Conservation (phyloP, 2,888 invertebrate genomes). For the Ochropleura plecta region DNA sequence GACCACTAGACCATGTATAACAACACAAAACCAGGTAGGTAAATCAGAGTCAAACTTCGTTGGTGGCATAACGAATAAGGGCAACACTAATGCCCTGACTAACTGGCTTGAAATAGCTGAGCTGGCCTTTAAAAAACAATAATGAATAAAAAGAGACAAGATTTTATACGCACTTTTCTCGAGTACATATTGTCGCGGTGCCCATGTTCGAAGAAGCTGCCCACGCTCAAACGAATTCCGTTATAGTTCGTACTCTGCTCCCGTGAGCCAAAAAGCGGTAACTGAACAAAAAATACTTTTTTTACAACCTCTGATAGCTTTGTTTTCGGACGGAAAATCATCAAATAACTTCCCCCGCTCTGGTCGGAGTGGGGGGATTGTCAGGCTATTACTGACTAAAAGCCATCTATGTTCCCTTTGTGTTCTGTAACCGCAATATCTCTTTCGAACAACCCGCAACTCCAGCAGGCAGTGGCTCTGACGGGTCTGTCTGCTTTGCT, state of each 20-base stretch:
- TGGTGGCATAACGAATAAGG: conserved; percentile 33
- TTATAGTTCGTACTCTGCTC: conserved; percentile 48
- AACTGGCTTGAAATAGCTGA: conserved; percentile 34
- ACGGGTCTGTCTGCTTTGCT: too few species aligned
- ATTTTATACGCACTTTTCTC: conserved; percentile 35
- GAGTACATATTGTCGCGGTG: conserved; percentile 42
- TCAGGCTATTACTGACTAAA: too few species aligned
- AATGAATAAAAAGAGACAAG: conserved; percentile 16
- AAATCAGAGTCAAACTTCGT: conserved; percentile 18
- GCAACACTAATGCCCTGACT: conserved; percentile 32
- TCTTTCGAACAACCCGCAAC: too few species aligned
- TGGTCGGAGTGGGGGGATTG: too few species aligned
- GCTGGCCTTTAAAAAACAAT: conserved; percentile 39
- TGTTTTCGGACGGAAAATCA: too few species aligned
- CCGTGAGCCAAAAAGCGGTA: not conserved
- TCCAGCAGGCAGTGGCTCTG: too few species aligned
- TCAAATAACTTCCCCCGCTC: too few species aligned
- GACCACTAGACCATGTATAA: too few species aligned
- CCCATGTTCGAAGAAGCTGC: conserved; percentile 46
- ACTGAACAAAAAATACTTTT: not conserved
- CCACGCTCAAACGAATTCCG: conserved; percentile 62
- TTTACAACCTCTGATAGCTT: too few species aligned
- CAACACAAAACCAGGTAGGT: not conserved
- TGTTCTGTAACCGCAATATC: too few species aligned
- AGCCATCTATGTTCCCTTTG: too few species aligned